Percentiles rank a stretch among this genome's conserved stretches.
phyloP scores from a whole-genome alignment of 2,113 vertebrate species.

The Apistogramma diplotaenia region DNA sequence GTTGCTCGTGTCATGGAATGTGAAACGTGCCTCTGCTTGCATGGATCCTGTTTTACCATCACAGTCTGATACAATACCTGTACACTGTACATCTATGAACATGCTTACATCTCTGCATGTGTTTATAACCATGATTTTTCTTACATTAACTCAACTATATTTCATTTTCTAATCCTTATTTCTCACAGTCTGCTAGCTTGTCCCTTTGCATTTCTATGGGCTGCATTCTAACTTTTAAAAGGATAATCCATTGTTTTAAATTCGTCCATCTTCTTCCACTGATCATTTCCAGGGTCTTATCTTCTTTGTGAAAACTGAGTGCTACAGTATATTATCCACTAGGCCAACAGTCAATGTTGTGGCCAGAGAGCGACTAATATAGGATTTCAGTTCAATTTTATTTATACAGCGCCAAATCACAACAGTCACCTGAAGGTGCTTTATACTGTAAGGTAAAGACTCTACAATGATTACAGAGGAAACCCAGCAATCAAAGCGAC shows the following conservation, averaged over 20 bases:
- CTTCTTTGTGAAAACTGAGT: background rate
- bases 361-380: accelerated
- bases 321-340: background rate
- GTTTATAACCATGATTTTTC: background rate
- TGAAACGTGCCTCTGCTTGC: background rate
- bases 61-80: background rate
- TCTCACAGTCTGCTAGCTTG: background rate
- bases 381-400: no score
- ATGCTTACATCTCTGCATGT: no score
- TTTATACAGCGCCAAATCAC: no score
- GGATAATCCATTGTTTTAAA: background rate
- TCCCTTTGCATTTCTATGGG: background rate
- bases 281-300: no score
- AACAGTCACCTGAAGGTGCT: no score
- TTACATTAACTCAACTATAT: accelerated
- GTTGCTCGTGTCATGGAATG: background rate
- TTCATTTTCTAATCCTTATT: no score
- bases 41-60: background rate
- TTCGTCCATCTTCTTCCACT: no score
- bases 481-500: no score
- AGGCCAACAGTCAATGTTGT: background rate
- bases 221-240: background rate
- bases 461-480: no score
- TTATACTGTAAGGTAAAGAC: no score
- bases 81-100: background rate